phyloP scores from a whole-genome alignment of 2,888 invertebrate species.

The Agrotis clavis region DNA sequence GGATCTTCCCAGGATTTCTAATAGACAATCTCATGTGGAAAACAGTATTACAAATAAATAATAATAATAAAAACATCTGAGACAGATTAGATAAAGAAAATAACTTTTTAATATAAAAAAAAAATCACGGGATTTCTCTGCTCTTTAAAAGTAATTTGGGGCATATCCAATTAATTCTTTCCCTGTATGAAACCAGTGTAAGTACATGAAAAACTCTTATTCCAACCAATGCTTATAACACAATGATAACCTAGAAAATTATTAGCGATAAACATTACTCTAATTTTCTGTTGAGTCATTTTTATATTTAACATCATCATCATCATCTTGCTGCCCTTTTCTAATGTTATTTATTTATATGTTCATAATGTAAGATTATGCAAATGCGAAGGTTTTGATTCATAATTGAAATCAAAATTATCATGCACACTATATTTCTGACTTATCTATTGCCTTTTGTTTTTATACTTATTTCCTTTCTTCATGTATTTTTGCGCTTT shows the following conservation, averaged over 20 bases:
- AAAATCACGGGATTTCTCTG: too few relatives aligned
- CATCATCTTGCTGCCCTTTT: background rate
- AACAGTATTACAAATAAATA: too few relatives aligned
- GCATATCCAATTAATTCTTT: too few relatives aligned
- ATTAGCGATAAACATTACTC: background rate
- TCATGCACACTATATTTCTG: background rate
- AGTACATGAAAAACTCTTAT: too few relatives aligned
- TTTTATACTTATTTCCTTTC: background rate
- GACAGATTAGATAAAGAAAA: too few relatives aligned
- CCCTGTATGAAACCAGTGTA: too few relatives aligned
- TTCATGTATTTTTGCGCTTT: background rate
- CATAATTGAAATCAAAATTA: background rate
- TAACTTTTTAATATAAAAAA: too few relatives aligned
- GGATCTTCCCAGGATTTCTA: too few relatives aligned
- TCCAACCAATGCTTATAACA: background rate
- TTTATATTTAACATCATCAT: background rate
- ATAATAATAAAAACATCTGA: too few relatives aligned
- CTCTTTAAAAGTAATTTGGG: too few relatives aligned
- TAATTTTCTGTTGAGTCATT: background rate
- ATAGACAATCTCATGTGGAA: too few relatives aligned
- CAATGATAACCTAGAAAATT: background rate
- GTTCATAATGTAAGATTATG: background rate
- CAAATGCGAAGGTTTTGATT: constrained; percentile 4
- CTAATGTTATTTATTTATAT: background rate
- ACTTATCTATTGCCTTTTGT: background rate